Evolutionary conservation across 30 jellyfish, hydroid and myxozoan species (phyloP).

Genomic region (Nemopilema nomurai): DNA sequence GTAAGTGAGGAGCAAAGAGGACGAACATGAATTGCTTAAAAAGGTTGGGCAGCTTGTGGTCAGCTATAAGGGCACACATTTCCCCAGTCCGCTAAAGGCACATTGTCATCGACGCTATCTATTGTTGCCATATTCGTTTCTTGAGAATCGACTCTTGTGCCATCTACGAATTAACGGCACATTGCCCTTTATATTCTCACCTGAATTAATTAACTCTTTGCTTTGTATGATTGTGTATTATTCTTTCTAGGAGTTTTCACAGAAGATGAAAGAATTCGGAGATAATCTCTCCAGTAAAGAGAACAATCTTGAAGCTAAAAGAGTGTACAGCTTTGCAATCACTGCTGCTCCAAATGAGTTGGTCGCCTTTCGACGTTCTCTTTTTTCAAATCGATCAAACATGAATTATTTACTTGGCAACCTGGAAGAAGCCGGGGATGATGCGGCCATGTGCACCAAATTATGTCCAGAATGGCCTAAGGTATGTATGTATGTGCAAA

Average conservation of each 20-base stretch:
- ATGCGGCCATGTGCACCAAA: conserved; percentile 46
- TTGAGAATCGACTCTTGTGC: too few species aligned
- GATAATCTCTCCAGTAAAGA: conserved; percentile 6
- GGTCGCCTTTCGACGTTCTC: conserved; percentile 12
- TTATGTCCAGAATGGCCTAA: conserved; percentile 52
- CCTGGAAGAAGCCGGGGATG: conserved; percentile 17
- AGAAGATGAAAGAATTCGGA: conserved; percentile 28
- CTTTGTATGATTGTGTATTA: neutral
- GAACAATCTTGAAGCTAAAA: conserved; percentile 5
- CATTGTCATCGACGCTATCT: too few species aligned
- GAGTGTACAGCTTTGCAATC: conserved; percentile 35
- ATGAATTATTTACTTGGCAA: conserved; percentile 8
- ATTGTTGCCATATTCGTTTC: too few species aligned
- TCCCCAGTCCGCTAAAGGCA: too few species aligned
- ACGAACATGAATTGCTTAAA: too few species aligned
- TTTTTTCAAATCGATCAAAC: conserved; percentile 45
- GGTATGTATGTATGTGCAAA: too few species aligned
- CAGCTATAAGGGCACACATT: too few species aligned
- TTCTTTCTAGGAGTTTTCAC: conserved; percentile 28
- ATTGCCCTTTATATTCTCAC: neutral
- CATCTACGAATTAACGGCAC: too few species aligned
- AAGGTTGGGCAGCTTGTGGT: too few species aligned
- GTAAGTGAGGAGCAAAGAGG: too few species aligned
- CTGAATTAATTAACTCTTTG: neutral
- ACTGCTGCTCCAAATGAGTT: conserved; percentile 12